Conservation (phyloP, 2,113 vertebrate genomes). For the Vulpes vulpes region DNA sequence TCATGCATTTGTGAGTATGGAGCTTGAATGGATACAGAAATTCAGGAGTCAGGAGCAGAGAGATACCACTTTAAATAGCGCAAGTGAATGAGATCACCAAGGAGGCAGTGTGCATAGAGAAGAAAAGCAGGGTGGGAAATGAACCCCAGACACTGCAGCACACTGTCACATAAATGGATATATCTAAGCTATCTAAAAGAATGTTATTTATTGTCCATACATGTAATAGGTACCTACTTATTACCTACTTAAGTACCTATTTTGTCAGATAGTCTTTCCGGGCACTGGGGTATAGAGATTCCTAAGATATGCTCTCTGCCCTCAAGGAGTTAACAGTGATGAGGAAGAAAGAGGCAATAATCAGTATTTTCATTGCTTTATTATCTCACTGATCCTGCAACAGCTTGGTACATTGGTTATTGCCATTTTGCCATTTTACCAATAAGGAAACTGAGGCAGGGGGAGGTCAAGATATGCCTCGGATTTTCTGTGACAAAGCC, state of each 20-base stretch:
- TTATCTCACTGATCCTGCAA: not conserved
- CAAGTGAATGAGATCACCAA: too few relatives aligned
- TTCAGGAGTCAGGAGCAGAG: not conserved
- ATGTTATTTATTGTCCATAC: not conserved
- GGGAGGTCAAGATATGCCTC: not conserved
- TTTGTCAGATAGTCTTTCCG: not conserved
- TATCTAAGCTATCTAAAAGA: not conserved
- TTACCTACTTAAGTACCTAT: too few relatives aligned
- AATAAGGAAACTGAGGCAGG: not conserved
- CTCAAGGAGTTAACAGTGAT: not conserved
- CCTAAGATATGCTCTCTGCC: not conserved
- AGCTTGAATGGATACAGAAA: not conserved
- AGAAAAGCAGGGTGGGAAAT: not conserved
- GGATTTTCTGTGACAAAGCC: not conserved
- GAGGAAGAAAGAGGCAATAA: not conserved
- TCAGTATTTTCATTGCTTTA: not conserved
- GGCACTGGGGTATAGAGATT: not conserved
- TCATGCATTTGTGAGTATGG: not conserved
- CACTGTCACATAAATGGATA: not conserved
- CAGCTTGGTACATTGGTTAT: not conserved
- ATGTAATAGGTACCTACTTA: not conserved
- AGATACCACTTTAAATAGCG: rapidly evolving
- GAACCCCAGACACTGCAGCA: not conserved
- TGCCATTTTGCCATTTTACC: not conserved
- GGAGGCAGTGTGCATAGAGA: rapidly evolving